Evolutionary conservation across 2,113 vertebrate genomes (phyloP).

Genomic region (Aegotheles bennettii): DNA sequence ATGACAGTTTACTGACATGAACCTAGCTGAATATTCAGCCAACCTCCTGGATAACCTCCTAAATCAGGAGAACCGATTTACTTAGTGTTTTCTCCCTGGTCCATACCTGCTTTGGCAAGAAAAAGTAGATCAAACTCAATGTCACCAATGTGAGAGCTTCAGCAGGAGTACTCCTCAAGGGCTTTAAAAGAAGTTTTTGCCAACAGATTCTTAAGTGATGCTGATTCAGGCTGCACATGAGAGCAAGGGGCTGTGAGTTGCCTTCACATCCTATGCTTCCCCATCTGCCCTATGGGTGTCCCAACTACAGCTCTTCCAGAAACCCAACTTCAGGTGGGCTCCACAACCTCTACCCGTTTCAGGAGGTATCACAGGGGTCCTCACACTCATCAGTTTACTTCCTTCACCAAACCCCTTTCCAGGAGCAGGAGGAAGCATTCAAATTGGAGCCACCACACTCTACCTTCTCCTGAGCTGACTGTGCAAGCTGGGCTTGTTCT

Average conservation of each 20-base stretch:
- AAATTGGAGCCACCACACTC: neutral
- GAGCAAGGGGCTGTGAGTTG: neutral
- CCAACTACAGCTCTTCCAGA: neutral
- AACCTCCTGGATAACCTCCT: neutral
- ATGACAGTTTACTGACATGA: neutral
- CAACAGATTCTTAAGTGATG: neutral
- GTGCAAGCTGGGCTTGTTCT: neutral
- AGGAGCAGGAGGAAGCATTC: neutral
- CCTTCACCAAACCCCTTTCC: too few relatives aligned
- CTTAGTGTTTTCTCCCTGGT: fast-evolving
- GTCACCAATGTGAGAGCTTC: fast-evolving
- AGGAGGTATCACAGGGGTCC: neutral
- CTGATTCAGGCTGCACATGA: neutral
- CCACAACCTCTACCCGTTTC: neutral
- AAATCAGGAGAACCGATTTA: neutral
- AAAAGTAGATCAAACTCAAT: neutral
- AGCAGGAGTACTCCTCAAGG: neutral
- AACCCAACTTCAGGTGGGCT: neutral
- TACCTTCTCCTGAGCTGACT: neutral
- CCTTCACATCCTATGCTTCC: neutral
- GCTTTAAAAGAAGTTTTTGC: neutral
- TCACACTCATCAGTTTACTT: neutral
- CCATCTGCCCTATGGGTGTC: fast-evolving
- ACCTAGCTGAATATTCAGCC: neutral
- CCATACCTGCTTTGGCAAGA: neutral